Conservation (phyloP, 2,797 vertebrate genomes). For the Salarias fasciatus region DNA sequence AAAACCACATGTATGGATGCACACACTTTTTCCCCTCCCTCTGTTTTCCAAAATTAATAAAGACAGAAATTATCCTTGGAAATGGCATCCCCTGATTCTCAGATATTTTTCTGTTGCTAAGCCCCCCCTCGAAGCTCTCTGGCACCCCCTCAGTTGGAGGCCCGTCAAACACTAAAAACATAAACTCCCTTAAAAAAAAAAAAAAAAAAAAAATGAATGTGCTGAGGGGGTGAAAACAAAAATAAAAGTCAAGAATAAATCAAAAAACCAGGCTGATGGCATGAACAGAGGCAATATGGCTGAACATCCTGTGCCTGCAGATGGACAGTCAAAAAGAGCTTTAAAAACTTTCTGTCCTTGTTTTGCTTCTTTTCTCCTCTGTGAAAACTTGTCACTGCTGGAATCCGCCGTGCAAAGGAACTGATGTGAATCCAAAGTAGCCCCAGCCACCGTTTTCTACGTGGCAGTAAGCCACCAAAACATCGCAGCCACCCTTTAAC, state of each 20-base stretch:
- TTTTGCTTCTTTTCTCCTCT: neutral
- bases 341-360: neutral
- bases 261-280: neutral
- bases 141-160: too few relatives aligned
- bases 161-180: too few relatives aligned
- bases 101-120: too few relatives aligned
- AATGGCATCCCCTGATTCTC: too few relatives aligned
- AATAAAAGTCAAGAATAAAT: neutral
- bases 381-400: constrained; percentile 4
- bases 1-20: too few relatives aligned
- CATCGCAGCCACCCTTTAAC: neutral
- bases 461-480: neutral
- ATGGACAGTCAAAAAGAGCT: neutral
- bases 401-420: constrained; percentile 1
- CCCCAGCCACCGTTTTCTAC: constrained; percentile 4
- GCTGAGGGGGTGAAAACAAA: too few relatives aligned
- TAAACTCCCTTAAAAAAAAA: too few relatives aligned
- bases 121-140: too few relatives aligned
- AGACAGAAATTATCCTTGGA: too few relatives aligned
- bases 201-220: too few relatives aligned
- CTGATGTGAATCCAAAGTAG: constrained; percentile 23
- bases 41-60: too few relatives aligned
- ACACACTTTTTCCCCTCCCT: too few relatives aligned
- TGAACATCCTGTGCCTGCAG: neutral
- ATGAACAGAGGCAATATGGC: neutral